These are phyloP conservation scores for Phaenicophaeus curvirostris DNA, from an alignment of 2,797 vertebrate species.

Conservation along the genomic window DNA sequence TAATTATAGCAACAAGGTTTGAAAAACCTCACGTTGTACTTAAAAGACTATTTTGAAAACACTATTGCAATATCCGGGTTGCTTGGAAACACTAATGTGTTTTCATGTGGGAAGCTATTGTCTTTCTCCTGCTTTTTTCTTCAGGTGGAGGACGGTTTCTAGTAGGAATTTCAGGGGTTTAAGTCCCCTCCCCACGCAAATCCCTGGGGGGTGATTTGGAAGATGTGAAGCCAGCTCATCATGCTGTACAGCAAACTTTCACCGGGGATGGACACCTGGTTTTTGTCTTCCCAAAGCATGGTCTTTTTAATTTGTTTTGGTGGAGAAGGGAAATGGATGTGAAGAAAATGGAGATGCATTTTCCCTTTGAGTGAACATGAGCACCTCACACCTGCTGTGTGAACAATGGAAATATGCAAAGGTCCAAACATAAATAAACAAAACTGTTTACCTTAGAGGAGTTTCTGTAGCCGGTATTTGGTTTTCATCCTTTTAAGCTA, in stretches of 20 bases:
- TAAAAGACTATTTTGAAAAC: not conserved
- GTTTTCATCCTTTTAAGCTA: not conserved
- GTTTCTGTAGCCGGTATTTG: not conserved
- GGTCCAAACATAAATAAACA: not conserved
- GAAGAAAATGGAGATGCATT: not conserved
- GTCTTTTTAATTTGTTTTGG: not conserved
- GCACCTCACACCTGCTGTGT: not conserved
- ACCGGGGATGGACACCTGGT: accelerated
- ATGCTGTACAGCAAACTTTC: not conserved
- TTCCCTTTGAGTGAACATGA: not conserved
- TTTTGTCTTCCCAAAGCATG: not conserved
- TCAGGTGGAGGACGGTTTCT: not conserved
- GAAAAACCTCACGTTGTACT: not conserved
- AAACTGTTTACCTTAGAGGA: not conserved
- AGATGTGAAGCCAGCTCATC: not conserved
- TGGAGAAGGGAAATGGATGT: not conserved
- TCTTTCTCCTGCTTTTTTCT: not conserved
- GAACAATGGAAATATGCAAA: not conserved
- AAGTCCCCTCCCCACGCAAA: not conserved
- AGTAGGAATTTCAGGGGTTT: not conserved
- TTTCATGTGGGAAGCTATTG: not conserved
- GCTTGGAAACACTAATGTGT: not conserved
- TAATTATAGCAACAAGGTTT: not conserved
- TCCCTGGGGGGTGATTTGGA: not conserved
- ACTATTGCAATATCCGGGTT: not conserved